Evolutionary conservation across 35 echinoderm and acorn worm species (phyloP), one percentile per base, ranked within the genome.

Genomic region (Diadema setosum): DNA sequence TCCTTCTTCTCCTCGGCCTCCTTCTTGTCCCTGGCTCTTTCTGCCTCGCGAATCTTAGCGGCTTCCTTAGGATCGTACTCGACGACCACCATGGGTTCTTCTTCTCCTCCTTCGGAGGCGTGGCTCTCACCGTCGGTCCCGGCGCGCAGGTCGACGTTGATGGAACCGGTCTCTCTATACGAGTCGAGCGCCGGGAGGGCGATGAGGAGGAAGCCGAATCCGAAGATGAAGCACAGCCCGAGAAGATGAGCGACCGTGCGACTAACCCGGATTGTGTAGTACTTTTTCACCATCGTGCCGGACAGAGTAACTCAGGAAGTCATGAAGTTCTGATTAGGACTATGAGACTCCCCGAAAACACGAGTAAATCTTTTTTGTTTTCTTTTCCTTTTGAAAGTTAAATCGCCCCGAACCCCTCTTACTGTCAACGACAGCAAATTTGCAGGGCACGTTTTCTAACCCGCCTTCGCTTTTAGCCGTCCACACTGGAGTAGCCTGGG

Each of bases 241-340:
- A 78, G 25, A 3, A 78, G n/a, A 43, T 78, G 73, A 20, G 73
- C 73, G 27, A 44, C 73, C 0, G 33, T 78, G 7, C 73, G 73
- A 78, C 73, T 78, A 9, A 78, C 73, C 44, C 40, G 39, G 73
- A 78, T 39, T 11, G 73, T 78, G 73, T 78, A 78, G n/a, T 78
- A 78, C 34, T 32, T 78, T 41, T 78, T 78, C 23, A 78, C 73
- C 73, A 78, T 78, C 5, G 40, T 78, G 30, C 63, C 30, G 12
- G 63, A 27, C 0, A 34, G 24, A n/a, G n/a, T n/a, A n/a, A n/a
- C n/a, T n/a, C n/a, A n/a, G n/a, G n/a, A n/a, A n/a, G n/a, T n/a
- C n/a, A n/a, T n/a, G n/a, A n/a, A n/a, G n/a, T n/a, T n/a, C n/a
- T n/a, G n/a, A n/a, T n/a, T n/a, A n/a, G n/a, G n/a, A n/a, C n/a